phyloP scores from a whole-genome alignment of 2,113 vertebrate species.

The Grammomys dolichurus region DNA sequence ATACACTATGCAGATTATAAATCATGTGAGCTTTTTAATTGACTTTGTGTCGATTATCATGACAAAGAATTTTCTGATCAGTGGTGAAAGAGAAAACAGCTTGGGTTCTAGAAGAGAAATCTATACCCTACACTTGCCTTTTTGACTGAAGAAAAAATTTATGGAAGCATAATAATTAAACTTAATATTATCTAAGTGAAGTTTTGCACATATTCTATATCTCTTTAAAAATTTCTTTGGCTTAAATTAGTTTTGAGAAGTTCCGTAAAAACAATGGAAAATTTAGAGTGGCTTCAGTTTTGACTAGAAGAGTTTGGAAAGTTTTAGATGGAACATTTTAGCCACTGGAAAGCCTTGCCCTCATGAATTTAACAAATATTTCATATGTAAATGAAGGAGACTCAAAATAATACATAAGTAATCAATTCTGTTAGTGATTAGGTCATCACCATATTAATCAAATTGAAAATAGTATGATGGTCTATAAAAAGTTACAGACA shows the following conservation, averaged over 20 bases:
- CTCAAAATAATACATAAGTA: neutral
- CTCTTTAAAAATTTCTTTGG: neutral
- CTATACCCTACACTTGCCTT: neutral
- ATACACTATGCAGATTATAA: neutral
- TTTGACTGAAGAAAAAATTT: neutral
- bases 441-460: neutral
- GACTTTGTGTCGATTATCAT: neutral
- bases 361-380: neutral
- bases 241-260: neutral
- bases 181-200: neutral
- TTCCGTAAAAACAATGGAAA: neutral
- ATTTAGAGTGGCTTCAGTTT: neutral
- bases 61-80: neutral
- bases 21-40: neutral
- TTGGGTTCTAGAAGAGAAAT: neutral
- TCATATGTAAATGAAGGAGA: neutral
- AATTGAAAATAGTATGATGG: neutral
- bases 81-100: neutral
- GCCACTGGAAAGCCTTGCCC: neutral
- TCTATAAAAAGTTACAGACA: neutral
- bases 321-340: neutral
- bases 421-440: neutral
- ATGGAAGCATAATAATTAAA: neutral
- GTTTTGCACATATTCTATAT: neutral
- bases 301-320: neutral